phyloP scores from a whole-genome alignment of 1,140 invertebrate species.

The Drosophila sulfurigaster region DNA sequence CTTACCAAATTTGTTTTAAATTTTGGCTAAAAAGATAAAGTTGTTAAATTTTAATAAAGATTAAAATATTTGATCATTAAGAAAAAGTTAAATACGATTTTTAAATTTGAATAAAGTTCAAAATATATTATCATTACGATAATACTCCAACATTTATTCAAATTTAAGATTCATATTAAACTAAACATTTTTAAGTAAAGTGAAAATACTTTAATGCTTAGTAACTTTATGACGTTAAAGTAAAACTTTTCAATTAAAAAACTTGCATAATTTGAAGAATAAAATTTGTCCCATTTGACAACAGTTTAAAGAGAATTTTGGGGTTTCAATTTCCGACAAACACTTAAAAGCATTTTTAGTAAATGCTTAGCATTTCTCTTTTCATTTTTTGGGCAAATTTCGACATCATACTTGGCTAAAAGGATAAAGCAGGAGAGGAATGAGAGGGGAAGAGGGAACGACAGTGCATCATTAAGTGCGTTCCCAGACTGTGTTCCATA shows the following conservation, averaged over 20 bases:
- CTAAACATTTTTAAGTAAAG: no score
- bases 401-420: slow-evolving; percentile 4
- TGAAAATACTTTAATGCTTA: background rate
- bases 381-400: background rate
- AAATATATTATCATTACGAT: no score
- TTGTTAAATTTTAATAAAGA: no score
- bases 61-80: no score
- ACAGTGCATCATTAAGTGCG: slow-evolving; percentile 31
- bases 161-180: no score
- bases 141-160: no score
- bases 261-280: background rate
- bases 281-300: background rate
- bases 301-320: background rate
- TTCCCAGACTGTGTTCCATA: slow-evolving; percentile 40
- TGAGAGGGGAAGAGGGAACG: background rate
- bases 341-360: background rate
- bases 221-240: background rate
- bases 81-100: no score
- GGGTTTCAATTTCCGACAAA: background rate
- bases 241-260: background rate
- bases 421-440: background rate
- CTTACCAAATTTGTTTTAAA: no score
- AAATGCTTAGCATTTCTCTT: background rate
- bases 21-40: no score
- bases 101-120: no score